Percentiles rank a stretch among this genome's conserved stretches.
These are phyloP conservation scores for Beris morrisii DNA, from an alignment of 2,888 invertebrate genomes.

Conservation along the genomic window DNA sequence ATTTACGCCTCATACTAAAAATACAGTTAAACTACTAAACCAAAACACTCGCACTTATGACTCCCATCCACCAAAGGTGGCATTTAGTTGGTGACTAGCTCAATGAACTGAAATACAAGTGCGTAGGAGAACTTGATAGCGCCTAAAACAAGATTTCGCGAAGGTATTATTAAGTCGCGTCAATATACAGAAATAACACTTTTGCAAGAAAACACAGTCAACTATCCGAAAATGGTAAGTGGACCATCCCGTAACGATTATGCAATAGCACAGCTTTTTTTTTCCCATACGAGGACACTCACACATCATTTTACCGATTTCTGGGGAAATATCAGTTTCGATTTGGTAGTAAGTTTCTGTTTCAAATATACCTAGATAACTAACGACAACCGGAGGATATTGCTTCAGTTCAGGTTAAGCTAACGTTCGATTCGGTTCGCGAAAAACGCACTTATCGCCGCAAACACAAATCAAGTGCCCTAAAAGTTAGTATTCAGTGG, in stretches of 20 bases:
- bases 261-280: slow-evolving; percentile 4
- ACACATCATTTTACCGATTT: slow-evolving; percentile 1
- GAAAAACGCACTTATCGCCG: neutral
- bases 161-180: neutral
- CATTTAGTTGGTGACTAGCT: neutral
- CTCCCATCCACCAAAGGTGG: too few species aligned
- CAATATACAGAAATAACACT: neutral
- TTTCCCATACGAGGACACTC: slow-evolving; percentile 24
- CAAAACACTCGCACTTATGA: too few species aligned
- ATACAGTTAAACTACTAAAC: too few species aligned
- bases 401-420: slow-evolving; percentile 2
- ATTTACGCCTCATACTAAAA: too few species aligned
- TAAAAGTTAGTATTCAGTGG: slow-evolving; percentile 11
- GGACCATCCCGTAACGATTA: slow-evolving; percentile 8
- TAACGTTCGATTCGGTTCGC: slow-evolving; percentile 8
- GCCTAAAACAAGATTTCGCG: neutral
- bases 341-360: slow-evolving; percentile 19
- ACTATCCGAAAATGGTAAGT: slow-evolving; percentile 18
- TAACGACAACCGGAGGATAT: neutral
- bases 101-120: slow-evolving; percentile 9
- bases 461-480: neutral
- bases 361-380: slow-evolving; percentile 26
- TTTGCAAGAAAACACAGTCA: neutral
- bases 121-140: slow-evolving; percentile 10
- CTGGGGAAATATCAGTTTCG: slow-evolving; percentile 12